Conservation (phyloP, 92 coral and sea anemone genomes). For the Paramuricea clavata region DNA sequence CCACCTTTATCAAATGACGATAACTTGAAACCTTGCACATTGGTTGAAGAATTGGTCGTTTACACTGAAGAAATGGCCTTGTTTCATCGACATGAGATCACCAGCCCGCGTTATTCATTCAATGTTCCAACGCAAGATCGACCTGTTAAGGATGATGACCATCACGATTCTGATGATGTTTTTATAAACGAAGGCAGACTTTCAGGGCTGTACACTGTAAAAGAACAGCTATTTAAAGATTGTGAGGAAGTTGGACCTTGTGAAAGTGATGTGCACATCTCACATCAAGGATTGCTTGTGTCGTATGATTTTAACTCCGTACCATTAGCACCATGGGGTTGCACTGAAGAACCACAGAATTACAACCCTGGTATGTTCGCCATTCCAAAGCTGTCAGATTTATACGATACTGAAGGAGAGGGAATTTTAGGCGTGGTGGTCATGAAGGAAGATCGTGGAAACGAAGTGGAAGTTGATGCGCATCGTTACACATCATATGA, state of each 20-base stretch:
- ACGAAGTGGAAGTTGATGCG: conserved; percentile 30
- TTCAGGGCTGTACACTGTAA: neutral
- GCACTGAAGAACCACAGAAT: neutral
- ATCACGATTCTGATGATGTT: neutral
- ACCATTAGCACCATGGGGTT: neutral
- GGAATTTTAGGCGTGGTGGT: conserved; percentile 43
- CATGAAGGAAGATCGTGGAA: conserved; percentile 49
- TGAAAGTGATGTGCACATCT: neutral
- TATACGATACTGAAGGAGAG: conserved; percentile 44
- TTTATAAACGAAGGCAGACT: neutral
- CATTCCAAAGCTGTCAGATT: conserved; percentile 46
- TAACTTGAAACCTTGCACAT: neutral
- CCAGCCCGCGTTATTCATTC: conserved; percentile 35
- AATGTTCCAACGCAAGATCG: conserved; percentile 20
- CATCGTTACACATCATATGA: conserved; percentile 57
- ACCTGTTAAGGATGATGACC: neutral
- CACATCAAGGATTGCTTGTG: conserved; percentile 1
- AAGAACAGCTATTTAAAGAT: neutral
- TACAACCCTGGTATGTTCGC: conserved; percentile 6
- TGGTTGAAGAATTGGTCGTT: conserved; percentile 35
- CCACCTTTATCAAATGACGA: neutral
- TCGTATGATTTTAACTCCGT: neutral
- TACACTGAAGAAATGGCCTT: conserved; percentile 51
- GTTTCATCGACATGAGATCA: conserved; percentile 50
- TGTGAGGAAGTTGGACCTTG: neutral